Evolutionary conservation across 2,888 invertebrate genomes (phyloP).

Genomic region (Choristoneura rosaceana): DNA sequence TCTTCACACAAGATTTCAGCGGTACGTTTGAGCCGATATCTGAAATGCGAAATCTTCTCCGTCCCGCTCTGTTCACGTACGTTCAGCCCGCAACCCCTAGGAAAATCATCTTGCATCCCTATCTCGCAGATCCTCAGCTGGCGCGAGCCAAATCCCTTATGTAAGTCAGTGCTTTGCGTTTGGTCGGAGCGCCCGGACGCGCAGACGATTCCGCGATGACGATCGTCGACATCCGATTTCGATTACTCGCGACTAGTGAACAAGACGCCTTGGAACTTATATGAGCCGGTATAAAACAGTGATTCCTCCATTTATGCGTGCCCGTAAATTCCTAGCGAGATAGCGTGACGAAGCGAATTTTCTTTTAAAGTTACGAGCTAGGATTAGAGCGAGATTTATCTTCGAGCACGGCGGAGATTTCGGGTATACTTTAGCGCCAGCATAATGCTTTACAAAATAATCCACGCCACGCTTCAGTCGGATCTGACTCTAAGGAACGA

Average conservation of each 20-base stretch:
- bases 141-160: slow-evolving; percentile 80
- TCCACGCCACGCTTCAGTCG: slow-evolving; percentile 59
- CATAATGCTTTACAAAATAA: slow-evolving; percentile 67
- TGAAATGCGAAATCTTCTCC: slow-evolving; percentile 69
- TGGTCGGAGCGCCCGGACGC: slow-evolving; percentile 58
- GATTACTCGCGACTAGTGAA: slow-evolving; percentile 52
- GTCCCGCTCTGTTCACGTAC: slow-evolving; percentile 68
- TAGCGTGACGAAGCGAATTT: slow-evolving; percentile 61
- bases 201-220: slow-evolving; percentile 59
- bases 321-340: slow-evolving; percentile 58
- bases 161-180: slow-evolving; percentile 78
- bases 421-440: slow-evolving; percentile 66
- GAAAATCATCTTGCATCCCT: slow-evolving; percentile 68
- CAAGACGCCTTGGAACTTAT: slow-evolving; percentile 49
- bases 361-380: slow-evolving; percentile 64
- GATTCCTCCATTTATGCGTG: slow-evolving; percentile 50
- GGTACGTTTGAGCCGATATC: slow-evolving; percentile 63
- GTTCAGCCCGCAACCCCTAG: slow-evolving; percentile 69
- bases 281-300: slow-evolving; percentile 46
- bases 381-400: slow-evolving; percentile 70
- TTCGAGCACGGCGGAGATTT: slow-evolving; percentile 61
- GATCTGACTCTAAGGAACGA: slow-evolving; percentile 58
- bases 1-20: slow-evolving; percentile 78
- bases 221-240: slow-evolving; percentile 52
- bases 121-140: slow-evolving; percentile 68